Evolutionary conservation across 2,797 vertebrate genomes (phyloP).

Genomic region (Poecilia wingei): DNA sequence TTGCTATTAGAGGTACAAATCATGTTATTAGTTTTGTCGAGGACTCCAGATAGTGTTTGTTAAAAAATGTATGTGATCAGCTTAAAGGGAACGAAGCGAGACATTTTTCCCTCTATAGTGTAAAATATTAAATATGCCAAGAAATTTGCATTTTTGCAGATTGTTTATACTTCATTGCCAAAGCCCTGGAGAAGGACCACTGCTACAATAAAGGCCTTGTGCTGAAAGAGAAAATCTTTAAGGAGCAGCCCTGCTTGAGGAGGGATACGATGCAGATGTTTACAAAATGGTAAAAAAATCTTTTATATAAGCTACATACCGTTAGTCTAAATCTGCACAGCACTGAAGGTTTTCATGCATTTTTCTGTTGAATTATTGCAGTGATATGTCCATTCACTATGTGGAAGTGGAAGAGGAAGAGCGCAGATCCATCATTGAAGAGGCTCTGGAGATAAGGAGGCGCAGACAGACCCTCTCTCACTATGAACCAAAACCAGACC

Average conservation of each 20-base stretch:
- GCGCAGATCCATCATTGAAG: slow-evolving; percentile 84
- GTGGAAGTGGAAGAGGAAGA: slow-evolving; percentile 89
- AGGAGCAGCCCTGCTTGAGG: slow-evolving; percentile 93
- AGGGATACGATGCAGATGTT: slow-evolving; percentile 95
- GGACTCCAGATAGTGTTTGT: background rate
- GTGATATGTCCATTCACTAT: slow-evolving; percentile 90
- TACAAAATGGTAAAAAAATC: slow-evolving; percentile 85
- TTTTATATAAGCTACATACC: background rate
- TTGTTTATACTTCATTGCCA: slow-evolving; percentile 95
- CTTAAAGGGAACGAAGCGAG: background rate
- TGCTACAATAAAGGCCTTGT: slow-evolving; percentile 94
- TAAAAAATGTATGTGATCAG: background rate
- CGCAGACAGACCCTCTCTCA: slow-evolving; percentile 86
- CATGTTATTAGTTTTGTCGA: background rate
- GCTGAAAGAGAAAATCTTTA: slow-evolving; percentile 95
- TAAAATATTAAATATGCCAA: background rate
- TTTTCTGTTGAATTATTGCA: slow-evolving; percentile 60
- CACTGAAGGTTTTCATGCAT: slow-evolving; percentile 8
- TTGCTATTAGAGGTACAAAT: background rate
- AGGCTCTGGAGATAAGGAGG: slow-evolving; percentile 88
- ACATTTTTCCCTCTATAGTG: background rate
- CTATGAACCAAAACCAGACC: slow-evolving; percentile 85
- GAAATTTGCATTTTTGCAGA: slow-evolving; percentile 73
- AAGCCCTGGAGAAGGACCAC: slow-evolving; percentile 93
- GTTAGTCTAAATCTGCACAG: background rate